Percentiles rank a stretch among this genome's conserved stretches.
phyloP scores from a whole-genome alignment of 2,113 vertebrate species.

The Pygoscelis antarcticus region DNA sequence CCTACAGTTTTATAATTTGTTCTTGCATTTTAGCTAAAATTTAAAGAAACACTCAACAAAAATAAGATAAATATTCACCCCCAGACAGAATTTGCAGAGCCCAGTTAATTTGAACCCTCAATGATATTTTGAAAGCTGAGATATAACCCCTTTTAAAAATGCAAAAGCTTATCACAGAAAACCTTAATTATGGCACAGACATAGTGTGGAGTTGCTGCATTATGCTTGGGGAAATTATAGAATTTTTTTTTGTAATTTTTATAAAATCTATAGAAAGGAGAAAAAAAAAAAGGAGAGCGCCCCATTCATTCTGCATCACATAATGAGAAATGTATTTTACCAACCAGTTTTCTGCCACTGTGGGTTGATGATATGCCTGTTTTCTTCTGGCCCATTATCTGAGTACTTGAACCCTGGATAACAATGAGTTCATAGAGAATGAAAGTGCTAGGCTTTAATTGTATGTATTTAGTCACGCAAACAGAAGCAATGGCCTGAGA shows the following conservation, averaged over 20 bases:
- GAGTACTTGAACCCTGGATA: constrained; percentile 98
- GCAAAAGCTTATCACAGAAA: constrained; percentile 30
- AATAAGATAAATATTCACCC: neutral
- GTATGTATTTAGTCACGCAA: constrained; percentile 99
- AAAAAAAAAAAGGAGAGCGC: neutral
- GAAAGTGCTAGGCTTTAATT: constrained; percentile 98
- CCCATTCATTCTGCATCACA: constrained; percentile 75
- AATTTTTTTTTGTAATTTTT: constrained; percentile 35
- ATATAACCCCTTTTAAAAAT: neutral
- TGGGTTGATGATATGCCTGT: constrained; percentile 83
- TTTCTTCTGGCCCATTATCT: constrained; percentile 97
- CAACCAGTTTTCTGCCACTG: constrained; percentile 84
- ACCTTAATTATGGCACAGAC: constrained; percentile 44
- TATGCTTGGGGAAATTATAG: constrained; percentile 2
- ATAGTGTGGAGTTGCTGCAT: neutral
- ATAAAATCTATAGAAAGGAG: constrained; percentile 10
- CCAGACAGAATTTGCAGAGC: neutral
- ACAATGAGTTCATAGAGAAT: constrained; percentile 99
- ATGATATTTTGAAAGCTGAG: neutral
- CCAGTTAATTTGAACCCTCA: neutral
- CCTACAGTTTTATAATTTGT: neutral
- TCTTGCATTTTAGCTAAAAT: neutral
- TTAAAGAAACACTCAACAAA: neutral
- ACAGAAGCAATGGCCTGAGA: constrained; percentile 99
- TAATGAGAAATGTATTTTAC: constrained; percentile 90